phyloP scores from a whole-genome alignment of 2,888 invertebrate species.

The Heliconius cydno region DNA sequence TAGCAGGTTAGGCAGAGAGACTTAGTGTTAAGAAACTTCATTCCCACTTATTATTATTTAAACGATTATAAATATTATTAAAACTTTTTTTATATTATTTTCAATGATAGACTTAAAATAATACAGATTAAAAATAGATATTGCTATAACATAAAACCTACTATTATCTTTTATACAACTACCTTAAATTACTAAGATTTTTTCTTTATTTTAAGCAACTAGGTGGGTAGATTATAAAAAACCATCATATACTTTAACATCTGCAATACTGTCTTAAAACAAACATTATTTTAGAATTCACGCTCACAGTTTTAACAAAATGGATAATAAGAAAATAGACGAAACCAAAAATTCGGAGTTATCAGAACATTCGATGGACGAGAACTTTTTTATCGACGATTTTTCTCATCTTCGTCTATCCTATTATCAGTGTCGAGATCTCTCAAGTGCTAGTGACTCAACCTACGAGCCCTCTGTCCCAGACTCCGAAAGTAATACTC shows the following conservation, averaged over 20 bases:
- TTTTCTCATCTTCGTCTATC: slow-evolving; percentile 67
- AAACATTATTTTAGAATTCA: neutral
- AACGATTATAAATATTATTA: too few species aligned
- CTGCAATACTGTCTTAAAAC: neutral
- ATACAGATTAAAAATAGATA: neutral
- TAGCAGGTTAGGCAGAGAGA: too few species aligned
- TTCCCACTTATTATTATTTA: neutral
- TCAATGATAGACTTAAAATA: neutral
- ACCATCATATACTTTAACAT: neutral
- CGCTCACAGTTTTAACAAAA: slow-evolving; percentile 10
- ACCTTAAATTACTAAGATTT: neutral
- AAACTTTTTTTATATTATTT: too few species aligned
- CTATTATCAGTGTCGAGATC: slow-evolving; percentile 56
- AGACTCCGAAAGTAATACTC: slow-evolving; percentile 39
- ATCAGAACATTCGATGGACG: slow-evolving; percentile 34
- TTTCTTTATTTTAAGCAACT: neutral
- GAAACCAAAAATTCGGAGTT: slow-evolving; percentile 38
- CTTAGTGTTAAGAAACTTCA: neutral
- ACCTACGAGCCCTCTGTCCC: slow-evolving; percentile 24
- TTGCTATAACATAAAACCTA: neutral
- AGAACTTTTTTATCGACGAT: slow-evolving; percentile 60
- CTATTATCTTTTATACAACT: neutral
- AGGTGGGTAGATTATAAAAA: neutral
- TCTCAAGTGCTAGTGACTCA: slow-evolving; percentile 36
- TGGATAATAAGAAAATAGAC: slow-evolving; percentile 35